Percentiles rank a stretch among this genome's conserved stretches.
These are phyloP conservation scores for Ephialtes manifestator DNA, from an alignment of 2,888 invertebrate species.

Conservation along the genomic window DNA sequence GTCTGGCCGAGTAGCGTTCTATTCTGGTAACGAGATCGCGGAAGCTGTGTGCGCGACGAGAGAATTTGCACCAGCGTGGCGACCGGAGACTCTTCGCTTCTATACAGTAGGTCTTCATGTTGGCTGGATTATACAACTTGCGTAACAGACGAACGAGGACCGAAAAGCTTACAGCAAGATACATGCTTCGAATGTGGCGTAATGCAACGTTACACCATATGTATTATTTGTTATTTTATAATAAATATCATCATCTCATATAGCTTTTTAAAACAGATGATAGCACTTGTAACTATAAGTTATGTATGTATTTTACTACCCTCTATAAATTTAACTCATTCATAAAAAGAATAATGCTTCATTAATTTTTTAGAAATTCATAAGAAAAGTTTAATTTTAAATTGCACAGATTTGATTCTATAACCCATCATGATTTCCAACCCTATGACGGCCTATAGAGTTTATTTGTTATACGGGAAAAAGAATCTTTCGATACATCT, in stretches of 20 bases:
- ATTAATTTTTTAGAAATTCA: not conserved
- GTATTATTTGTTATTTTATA: not conserved
- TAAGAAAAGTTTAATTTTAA: not conserved
- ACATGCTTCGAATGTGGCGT: conserved; percentile 24
- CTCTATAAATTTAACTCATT: not conserved
- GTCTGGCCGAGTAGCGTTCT: conserved; percentile 63
- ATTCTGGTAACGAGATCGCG: conserved; percentile 69
- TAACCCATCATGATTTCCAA: no score
- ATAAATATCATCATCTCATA: not conserved
- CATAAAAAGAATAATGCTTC: not conserved
- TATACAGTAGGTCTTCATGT: conserved; percentile 34
- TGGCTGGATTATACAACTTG: conserved; percentile 66
- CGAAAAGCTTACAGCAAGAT: conserved; percentile 3
- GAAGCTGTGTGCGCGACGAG: conserved; percentile 47
- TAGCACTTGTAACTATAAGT: not conserved
- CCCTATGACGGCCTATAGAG: no score
- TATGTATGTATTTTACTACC: not conserved
- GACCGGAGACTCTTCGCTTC: conserved; percentile 45
- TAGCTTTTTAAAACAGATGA: not conserved
- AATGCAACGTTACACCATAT: not conserved
- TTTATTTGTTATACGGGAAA: no score
- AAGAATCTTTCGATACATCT: no score
- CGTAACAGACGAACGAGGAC: conserved; percentile 31
- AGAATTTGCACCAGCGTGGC: conserved; percentile 30
- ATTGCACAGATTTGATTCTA: not conserved